phyloP scores from a whole-genome alignment of 2,797 vertebrate species.

The Caiman crocodilus region DNA sequence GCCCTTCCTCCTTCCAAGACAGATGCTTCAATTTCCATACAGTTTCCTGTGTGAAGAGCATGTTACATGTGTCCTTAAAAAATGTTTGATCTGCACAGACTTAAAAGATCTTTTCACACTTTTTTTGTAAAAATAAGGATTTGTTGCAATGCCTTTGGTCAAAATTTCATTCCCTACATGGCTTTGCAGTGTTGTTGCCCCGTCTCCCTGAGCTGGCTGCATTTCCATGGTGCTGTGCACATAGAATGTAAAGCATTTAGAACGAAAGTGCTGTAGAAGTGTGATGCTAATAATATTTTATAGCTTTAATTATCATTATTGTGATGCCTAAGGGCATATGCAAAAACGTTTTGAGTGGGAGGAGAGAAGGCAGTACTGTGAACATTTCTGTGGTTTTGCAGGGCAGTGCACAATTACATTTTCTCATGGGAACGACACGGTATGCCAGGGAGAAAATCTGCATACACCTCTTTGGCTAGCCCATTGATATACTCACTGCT shows the following conservation, averaged over 20 bases:
- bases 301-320: conserved; percentile 68
- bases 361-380: conserved; percentile 61
- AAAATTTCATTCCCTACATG: neutral
- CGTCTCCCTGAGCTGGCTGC: neutral
- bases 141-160: fast-evolving
- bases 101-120: neutral
- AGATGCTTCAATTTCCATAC: fast-evolving
- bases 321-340: conserved; percentile 64
- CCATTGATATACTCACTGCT: neutral
- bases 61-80: neutral
- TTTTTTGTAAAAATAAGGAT: neutral
- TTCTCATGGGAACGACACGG: conserved; percentile 74
- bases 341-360: conserved; percentile 64
- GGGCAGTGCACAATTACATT: conserved; percentile 59
- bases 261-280: neutral
- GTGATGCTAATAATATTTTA: conserved; percentile 65
- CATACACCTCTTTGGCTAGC: conserved; percentile 24
- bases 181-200: fast-evolving
- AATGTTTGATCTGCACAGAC: fast-evolving
- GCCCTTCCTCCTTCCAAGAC: neutral
- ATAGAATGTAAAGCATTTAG: neutral
- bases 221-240: neutral
- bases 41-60: too few relatives aligned
- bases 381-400: conserved; percentile 72
- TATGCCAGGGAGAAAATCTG: conserved; percentile 26